Evolutionary conservation across 2,113 vertebrate genomes (phyloP).

Genomic region (Todiramphus chloris): DNA sequence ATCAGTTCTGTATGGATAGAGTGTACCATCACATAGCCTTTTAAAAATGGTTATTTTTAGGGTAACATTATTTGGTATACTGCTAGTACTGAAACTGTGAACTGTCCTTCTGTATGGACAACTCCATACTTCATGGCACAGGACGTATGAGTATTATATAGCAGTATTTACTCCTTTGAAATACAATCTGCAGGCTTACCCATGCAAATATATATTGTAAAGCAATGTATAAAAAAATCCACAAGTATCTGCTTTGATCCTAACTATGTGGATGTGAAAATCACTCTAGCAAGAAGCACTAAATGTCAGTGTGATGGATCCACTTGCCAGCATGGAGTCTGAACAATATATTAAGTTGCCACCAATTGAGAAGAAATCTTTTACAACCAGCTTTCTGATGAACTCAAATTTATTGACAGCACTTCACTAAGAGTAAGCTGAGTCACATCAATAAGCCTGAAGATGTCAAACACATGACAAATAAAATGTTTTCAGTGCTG

Average conservation of each 20-base stretch:
- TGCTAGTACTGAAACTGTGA: background rate
- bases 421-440: background rate
- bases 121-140: background rate
- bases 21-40: background rate
- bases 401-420: background rate
- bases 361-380: background rate
- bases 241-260: background rate
- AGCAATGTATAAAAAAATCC: background rate
- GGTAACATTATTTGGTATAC: background rate
- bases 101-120: background rate
- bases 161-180: background rate
- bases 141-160: background rate
- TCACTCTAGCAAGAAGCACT: background rate
- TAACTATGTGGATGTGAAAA: background rate
- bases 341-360: background rate
- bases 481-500: background rate
- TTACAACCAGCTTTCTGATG: background rate
- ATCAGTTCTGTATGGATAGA: background rate
- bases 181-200: background rate
- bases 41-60: background rate
- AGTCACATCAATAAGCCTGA: background rate
- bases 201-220: background rate
- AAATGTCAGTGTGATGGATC: background rate
- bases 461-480: background rate
- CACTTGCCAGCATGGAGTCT: background rate